Evolutionary conservation across 1,140 invertebrate genomes (phyloP), one percentile per base, ranked within the genome.

Genomic region (Zaprionus kolodkinae): DNA sequence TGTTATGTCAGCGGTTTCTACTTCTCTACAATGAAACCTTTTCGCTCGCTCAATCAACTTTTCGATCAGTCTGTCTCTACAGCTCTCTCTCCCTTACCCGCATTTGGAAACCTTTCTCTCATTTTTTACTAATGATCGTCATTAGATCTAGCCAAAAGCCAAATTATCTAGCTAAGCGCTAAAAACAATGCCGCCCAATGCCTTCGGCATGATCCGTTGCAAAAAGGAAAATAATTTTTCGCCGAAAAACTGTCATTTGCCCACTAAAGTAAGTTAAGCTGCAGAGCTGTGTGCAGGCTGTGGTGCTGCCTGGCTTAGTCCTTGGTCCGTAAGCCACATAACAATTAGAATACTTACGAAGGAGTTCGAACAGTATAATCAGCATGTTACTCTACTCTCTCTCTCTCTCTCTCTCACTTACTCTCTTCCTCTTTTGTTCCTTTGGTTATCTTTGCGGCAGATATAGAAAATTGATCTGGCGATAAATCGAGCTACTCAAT

Each of bases 401-500:
- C n/a, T n/a, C n/a, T n/a, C n/a, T 35, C 43, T 50, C 35, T 30
- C 27, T 40, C 25, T 57, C 45, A 38, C 21, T 17, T 38, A 33
- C 6, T 40, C 25, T 56, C 36, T 59, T 17, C 36, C 25, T 27
- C 21, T n/a, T 33, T 45, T 25, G 35, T 30, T 33, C 25, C 36
- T 35, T 52, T 62, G 65, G 76, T 88, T 87, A 87, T 87, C 84
- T 84, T 13, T 36, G 84, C 84, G 84, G 84, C 78, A 87, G 84
- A 87, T 87, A 88, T 72, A 84, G 84, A 83, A 83, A 87, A 87
- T 87, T 88, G 84, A 87, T 87, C 84, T 87, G 81, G 67, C 84
- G 84, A 87, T 87, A 87, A 88, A 87, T 87, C 80, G 80, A 78
- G 84, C 84, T 88, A 81, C 84, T 87, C 84, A 87, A 87, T 87